Conservation (phyloP, 2,888 invertebrate genomes). For the Melanargia galathea region DNA sequence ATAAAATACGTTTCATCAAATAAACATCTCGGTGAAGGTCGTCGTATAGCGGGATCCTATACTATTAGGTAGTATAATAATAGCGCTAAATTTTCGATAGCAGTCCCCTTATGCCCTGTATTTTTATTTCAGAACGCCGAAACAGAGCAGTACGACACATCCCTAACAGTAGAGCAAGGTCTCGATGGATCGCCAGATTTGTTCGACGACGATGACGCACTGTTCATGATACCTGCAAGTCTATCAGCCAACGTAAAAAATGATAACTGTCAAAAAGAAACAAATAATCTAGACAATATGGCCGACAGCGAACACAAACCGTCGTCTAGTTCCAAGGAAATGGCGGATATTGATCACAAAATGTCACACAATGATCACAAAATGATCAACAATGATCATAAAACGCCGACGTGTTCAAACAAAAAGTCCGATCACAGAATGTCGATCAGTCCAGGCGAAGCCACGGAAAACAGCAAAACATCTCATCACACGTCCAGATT, state of each 20-base stretch:
- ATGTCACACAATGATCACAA: not conserved
- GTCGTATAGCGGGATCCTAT: too few species aligned
- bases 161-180: constrained; percentile 33
- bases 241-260: constrained; percentile 28
- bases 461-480: constrained; percentile 5
- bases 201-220: constrained; percentile 53
- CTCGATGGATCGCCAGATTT: constrained; percentile 57
- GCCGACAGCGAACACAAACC: too few species aligned
- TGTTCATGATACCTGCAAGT: constrained; percentile 29
- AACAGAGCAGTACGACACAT: constrained; percentile 34
- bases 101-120: not conserved
- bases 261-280: not conserved
- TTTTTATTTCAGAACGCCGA: constrained; percentile 51
- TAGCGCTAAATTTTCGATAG: too few species aligned
- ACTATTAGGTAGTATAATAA: too few species aligned
- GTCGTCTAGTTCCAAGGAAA: constrained; percentile 10
- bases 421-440: constrained; percentile 1
- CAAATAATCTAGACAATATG: not conserved
- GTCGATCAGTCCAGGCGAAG: constrained; percentile 1
- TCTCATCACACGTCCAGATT: constrained; percentile 39
- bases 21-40: too few species aligned
- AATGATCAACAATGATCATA: not conserved
- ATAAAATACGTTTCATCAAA: too few species aligned
- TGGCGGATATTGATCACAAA: constrained; percentile 3
- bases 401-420: not conserved